A percentile compares a stretch with the other conserved stretches of the same genome.
Conservation (phyloP, 1,140 invertebrate genomes). For the Acromyrmex charruanus region DNA sequence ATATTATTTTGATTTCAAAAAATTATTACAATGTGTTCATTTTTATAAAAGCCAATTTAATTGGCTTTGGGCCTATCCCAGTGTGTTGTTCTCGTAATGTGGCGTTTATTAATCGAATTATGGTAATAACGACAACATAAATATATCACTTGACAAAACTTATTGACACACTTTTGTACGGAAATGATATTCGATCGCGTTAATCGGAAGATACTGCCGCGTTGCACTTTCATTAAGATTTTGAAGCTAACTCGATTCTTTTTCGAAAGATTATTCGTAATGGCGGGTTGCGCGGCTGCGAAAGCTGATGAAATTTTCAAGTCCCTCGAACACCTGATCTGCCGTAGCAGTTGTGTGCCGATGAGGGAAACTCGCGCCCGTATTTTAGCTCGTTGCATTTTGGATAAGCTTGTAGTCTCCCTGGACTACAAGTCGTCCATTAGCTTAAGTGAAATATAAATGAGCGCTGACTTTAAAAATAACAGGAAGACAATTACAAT, state of each 20-base stretch:
- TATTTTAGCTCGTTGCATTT: constrained; percentile 62
- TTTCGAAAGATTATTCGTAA: constrained; percentile 44
- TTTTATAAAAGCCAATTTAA: no score
- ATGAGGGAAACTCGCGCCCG: constrained; percentile 51
- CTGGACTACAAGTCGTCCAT: constrained; percentile 61
- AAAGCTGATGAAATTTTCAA: constrained; percentile 64
- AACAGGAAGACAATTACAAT: constrained; percentile 43
- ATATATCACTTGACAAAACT: not conserved
- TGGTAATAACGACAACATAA: not conserved
- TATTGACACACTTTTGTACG: not conserved
- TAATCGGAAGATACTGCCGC: not conserved
- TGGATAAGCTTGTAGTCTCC: constrained; percentile 58
- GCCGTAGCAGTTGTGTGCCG: constrained; percentile 54
- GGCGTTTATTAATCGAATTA: not conserved
- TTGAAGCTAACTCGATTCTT: constrained; percentile 54
- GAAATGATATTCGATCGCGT: not conserved
- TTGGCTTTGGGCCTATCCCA: no score
- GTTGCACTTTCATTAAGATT: constrained; percentile 41
- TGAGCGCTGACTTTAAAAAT: constrained; percentile 52
- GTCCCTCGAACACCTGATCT: constrained; percentile 53
- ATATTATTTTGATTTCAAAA: no score
- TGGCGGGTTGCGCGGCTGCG: constrained; percentile 39
- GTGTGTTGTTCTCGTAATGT: no score
- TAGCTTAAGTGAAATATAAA: constrained; percentile 63
- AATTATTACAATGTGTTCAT: no score